These are phyloP conservation scores for Darevskia nairensis DNA, from an alignment of 2,797 vertebrate genomes.

Conservation along the genomic window DNA sequence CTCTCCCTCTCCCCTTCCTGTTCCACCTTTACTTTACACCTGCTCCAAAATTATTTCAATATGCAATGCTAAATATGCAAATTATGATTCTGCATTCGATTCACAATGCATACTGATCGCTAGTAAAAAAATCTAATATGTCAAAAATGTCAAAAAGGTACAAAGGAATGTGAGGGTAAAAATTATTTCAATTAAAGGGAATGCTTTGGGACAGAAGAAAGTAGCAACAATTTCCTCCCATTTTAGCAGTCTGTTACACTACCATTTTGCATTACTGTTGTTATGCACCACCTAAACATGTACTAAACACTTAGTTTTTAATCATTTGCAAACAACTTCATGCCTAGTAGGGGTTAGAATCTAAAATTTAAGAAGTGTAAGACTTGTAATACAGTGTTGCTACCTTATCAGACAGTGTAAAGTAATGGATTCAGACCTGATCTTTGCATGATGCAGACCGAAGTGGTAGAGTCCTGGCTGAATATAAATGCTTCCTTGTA, in stretches of 20 bases:
- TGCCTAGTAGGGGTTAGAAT: background rate
- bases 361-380: background rate
- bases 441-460: background rate
- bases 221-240: slow-evolving; percentile 41
- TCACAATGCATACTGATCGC: slow-evolving; percentile 44
- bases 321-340: background rate
- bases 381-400: background rate
- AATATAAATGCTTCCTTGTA: background rate
- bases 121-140: slow-evolving; percentile 37
- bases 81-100: slow-evolving; percentile 64
- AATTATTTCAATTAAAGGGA: slow-evolving; percentile 48
- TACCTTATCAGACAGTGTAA: background rate
- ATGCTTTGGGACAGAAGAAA: slow-evolving; percentile 43
- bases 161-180: slow-evolving; percentile 46
- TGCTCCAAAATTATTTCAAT: slow-evolving; percentile 66
- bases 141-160: slow-evolving; percentile 48
- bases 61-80: slow-evolving; percentile 63
- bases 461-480: background rate
- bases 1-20: background rate
- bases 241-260: slow-evolving; percentile 36
- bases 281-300: background rate
- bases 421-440: background rate
- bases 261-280: slow-evolving; percentile 35
- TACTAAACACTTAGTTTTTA: background rate
- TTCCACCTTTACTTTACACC: background rate